Evolutionary conservation across 2,797 vertebrate genomes (phyloP), one percentile per base, ranked within the genome.

Genomic region (Tauraco hartlaubi): DNA sequence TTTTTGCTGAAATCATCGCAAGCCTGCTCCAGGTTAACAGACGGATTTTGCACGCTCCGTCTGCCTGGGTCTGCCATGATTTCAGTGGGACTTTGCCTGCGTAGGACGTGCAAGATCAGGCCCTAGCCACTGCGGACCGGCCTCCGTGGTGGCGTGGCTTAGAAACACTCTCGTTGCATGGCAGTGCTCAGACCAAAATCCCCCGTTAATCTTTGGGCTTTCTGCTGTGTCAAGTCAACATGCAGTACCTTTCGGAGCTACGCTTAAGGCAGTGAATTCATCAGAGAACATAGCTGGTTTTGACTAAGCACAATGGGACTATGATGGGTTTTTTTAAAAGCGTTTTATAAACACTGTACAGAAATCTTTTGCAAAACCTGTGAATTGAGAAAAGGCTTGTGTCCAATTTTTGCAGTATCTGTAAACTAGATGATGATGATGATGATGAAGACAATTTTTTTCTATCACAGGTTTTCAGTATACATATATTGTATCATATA

Each of bases 331-430:
- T 98, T 98, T 97, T 96, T 96, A 80, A 83, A 96, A 96, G 83
- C 96, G 93, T 98, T 98, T 98, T 98, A 97, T 98, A 98, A 95
- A 96, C 97, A 80, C 95, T 98, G 97, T 98, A 98, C 96, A 98
- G 96, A 98, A 97, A 97, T 95, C 95, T 98, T 98, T 98, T 97
- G 96, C 97, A 96, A 97, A 98, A 97, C 95, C 97, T 97, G 97
- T 98, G 97, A 93, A 94, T 95, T 96, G 91, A 96, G 96, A 97
- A 97, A 97, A 97, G 96, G 90, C 95, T 94, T 94, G 92, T 94
- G 96, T 96, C 93, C 93, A 93, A 83, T 97, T 97, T 98, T 96
- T 95, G 94, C 93, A 90, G 93, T 97, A 93, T 96, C 97, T 97
- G 95, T 97, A 97, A 98, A 95, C 59, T 96, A 98, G 90, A 94